Evolutionary conservation across 2,113 vertebrate genomes (phyloP).

Genomic region (Tachycineta bicolor): DNA sequence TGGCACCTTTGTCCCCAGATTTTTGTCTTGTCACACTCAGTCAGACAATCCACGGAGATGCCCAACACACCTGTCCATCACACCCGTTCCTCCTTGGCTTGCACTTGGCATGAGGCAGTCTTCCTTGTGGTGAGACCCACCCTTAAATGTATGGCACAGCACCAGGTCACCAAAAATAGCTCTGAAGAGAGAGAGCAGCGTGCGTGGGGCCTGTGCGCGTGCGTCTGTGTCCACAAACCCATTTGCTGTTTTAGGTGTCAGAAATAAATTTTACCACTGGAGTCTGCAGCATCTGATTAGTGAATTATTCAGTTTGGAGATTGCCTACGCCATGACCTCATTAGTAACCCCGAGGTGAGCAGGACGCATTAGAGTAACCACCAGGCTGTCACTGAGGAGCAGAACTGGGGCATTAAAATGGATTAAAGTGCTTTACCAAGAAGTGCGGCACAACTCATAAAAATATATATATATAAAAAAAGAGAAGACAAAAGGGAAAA

Average conservation of each 20-base stretch:
- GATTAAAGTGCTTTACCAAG: conserved; percentile 88
- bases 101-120: not conserved
- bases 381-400: conserved; percentile 76
- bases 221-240: conserved; percentile 68
- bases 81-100: not conserved
- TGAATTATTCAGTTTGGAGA: conserved; percentile 87
- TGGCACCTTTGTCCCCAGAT: not conserved
- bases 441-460: conserved; percentile 74
- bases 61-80: not conserved
- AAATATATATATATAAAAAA: conserved; percentile 9
- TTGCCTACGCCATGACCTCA: conserved; percentile 81
- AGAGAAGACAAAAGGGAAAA: not conserved
- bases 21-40: not conserved
- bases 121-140: not conserved
- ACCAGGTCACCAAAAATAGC: conserved; percentile 64
- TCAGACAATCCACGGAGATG: no score
- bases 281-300: conserved; percentile 85
- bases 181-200: not conserved
- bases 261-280: conserved; percentile 86
- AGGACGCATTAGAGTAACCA: conserved; percentile 85
- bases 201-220: not conserved
- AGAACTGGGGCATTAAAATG: conserved; percentile 81
- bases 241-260: conserved; percentile 82
- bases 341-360: conserved; percentile 87
- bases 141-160: conserved; percentile 3